Base-by-base conservation (phyloP, 2,888 invertebrate species). In the Cartodere bifasciata region DNA sequence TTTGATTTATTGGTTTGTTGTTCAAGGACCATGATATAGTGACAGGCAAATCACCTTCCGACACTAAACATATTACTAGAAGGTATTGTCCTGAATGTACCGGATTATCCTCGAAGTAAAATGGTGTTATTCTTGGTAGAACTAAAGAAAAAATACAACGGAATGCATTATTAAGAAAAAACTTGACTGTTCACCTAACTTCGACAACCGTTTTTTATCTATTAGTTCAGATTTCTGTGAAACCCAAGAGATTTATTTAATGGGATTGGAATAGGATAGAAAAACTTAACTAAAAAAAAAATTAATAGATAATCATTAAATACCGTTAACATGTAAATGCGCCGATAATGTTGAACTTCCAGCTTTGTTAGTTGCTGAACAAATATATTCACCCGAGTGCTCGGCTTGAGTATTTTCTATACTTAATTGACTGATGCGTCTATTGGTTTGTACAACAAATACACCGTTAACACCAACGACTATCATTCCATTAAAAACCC, bases 11-110 rank as follows among this genome's bases (percentile, higher is more conserved):
- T 23, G 65, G 60, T 50, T 65, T 61, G 36, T 64, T 67, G 48
- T 80, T 72, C 47, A 81, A 68, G 41, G 69, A 68, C 85, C 86
- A 87, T 28, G 66, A 65, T 37, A 86, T 73, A 39, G 68, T 71
- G 36, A 86, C 65, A 6, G 85, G 85, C 45, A 78, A 65, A 62
- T 86, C 85, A 38, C 86, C 82, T 54, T 77, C 75, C 42, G 74
- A 67, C 42, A 77, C 72, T 30, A 73, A 74, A 59, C 81, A 82
- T 46, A 72, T 71, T 40, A 76, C 66, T 39, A 48, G 49, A 11
- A 45, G 40, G 31, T 43, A 48, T 17, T 52, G 48, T 2, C 50
- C 52, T 26, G 26, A 73, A 47, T 77, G 34, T 24, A 47, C 46
- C 6, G 64, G 60, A 39, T 64, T 64, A 29, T 41, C 46, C 10